Conservation (phyloP, 2,113 vertebrate species). For the Upupa epops region DNA sequence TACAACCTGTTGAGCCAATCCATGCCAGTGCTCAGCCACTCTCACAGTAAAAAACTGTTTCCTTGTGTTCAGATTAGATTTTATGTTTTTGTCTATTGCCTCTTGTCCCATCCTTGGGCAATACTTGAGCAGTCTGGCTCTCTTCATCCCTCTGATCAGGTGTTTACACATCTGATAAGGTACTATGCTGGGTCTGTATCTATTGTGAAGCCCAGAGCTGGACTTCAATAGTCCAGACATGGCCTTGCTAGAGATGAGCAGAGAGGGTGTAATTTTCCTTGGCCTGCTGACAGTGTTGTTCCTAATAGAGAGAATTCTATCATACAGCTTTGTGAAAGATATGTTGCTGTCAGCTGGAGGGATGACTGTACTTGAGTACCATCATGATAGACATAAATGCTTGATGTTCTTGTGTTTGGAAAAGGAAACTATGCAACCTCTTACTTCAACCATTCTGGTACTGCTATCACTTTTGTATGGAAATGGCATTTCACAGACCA, state of each 20-base stretch:
- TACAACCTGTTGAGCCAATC: neutral
- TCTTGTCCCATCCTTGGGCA: neutral
- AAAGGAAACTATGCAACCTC: neutral
- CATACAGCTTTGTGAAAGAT: neutral
- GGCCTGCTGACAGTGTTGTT: neutral
- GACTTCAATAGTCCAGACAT: fast-evolving
- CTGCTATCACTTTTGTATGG: neutral
- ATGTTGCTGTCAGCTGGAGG: too few relatives aligned
- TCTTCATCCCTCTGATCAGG: neutral
- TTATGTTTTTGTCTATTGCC: neutral
- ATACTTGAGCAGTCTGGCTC: neutral
- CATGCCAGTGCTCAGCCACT: neutral
- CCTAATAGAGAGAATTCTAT: neutral
- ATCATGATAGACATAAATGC: neutral
- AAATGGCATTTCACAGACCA: neutral
- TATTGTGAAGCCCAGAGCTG: neutral
- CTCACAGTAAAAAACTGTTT: neutral
- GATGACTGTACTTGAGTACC: neutral
- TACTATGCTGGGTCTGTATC: neutral
- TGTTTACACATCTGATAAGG: neutral
- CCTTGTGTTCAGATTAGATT: neutral
- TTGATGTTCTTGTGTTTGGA: neutral
- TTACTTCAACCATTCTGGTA: neutral
- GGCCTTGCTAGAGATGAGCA: neutral
- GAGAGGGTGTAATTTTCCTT: neutral